Conservation (phyloP, 2,113 vertebrate genomes). For the Trematomus loennbergii region DNA sequence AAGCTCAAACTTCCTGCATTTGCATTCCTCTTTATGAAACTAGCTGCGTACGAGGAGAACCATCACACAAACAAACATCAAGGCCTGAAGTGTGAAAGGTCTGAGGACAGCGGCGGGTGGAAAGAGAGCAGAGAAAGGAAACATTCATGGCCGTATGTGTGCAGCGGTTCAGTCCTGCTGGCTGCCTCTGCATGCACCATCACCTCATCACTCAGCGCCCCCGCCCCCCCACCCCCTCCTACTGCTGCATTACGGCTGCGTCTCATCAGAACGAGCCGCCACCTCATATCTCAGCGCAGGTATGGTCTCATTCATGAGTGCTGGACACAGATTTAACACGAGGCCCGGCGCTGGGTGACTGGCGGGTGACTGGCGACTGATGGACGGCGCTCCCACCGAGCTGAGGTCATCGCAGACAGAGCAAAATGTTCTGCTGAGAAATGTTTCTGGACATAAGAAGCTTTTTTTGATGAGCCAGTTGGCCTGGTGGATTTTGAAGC, state of each 20-base stretch:
- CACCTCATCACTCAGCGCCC: constrained; percentile 77
- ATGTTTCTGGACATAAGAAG: neutral
- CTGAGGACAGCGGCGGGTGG: constrained; percentile 39
- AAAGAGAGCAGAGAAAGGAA: constrained; percentile 53
- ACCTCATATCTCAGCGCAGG: constrained; percentile 68
- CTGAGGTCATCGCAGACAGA: constrained; percentile 54
- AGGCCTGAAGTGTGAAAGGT: constrained; percentile 33
- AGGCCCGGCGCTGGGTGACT: constrained; percentile 44
- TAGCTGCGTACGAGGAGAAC: neutral
- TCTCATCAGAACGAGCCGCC: constrained; percentile 42
- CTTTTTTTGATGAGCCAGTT: neutral
- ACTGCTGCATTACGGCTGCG: constrained; percentile 21
- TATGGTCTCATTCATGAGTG: constrained; percentile 62
- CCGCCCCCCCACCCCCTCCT: neutral
- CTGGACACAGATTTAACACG: constrained; percentile 74
- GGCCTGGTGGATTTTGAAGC: neutral
- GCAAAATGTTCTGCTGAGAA: constrained; percentile 2
- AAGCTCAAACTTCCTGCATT: neutral
- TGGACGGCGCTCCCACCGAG: constrained; percentile 19
- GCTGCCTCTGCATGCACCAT: constrained; percentile 51
- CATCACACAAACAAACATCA: constrained; percentile 34
- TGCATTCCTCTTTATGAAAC: neutral
- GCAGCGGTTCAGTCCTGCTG: constrained; percentile 39
- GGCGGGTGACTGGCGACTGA: constrained; percentile 49
- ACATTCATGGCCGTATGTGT: constrained; percentile 55